A percentile compares a stretch with the other conserved stretches of the same genome.
phyloP scores from a whole-genome alignment of 1,140 invertebrate genomes.

The Apis florea region DNA sequence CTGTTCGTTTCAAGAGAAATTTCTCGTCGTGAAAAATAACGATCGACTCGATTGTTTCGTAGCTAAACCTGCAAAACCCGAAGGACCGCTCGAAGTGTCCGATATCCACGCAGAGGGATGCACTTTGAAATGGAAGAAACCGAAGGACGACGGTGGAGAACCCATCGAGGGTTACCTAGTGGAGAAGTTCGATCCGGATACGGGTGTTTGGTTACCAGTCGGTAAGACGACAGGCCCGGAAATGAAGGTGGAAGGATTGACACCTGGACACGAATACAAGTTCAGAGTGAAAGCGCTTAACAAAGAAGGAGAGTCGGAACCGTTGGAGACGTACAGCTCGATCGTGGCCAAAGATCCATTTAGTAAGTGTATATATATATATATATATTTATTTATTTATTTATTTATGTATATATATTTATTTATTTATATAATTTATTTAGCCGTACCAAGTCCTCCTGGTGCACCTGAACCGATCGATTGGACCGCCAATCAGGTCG shows the following conservation, averaged over 20 bases:
- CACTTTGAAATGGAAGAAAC: slow-evolving; percentile 98
- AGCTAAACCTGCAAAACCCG: slow-evolving; percentile 95
- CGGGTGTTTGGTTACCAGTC: slow-evolving; percentile 93
- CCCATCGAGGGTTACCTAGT: slow-evolving; percentile 96
- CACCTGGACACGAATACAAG: slow-evolving; percentile 97
- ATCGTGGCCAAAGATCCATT: slow-evolving; percentile 99
- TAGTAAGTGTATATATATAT: slow-evolving; percentile 83
- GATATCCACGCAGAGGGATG: slow-evolving; percentile 97
- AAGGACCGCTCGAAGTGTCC: slow-evolving; percentile 97
- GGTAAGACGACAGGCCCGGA: slow-evolving; percentile 91
- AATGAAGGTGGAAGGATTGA: slow-evolving; percentile 92
- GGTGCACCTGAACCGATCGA: slow-evolving; percentile 93
- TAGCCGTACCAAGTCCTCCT: slow-evolving; percentile 89
- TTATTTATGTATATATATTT: too few species aligned
- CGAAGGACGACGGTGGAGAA: slow-evolving; percentile 98
- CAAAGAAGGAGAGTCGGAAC: slow-evolving; percentile 97
- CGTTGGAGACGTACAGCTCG: slow-evolving; percentile 94
- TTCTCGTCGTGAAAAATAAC: too few species aligned
- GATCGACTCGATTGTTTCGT: background rate
- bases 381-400: slow-evolving; percentile 67
- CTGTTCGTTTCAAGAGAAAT: background rate
- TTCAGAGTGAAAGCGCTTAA: slow-evolving; percentile 99
- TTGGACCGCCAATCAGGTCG: slow-evolving; percentile 95
- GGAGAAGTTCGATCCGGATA: slow-evolving; percentile 96
- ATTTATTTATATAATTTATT: too few species aligned